These are phyloP conservation scores for Arge pagana DNA, from an alignment of 2,888 invertebrate genomes.

Conservation along the genomic window DNA sequence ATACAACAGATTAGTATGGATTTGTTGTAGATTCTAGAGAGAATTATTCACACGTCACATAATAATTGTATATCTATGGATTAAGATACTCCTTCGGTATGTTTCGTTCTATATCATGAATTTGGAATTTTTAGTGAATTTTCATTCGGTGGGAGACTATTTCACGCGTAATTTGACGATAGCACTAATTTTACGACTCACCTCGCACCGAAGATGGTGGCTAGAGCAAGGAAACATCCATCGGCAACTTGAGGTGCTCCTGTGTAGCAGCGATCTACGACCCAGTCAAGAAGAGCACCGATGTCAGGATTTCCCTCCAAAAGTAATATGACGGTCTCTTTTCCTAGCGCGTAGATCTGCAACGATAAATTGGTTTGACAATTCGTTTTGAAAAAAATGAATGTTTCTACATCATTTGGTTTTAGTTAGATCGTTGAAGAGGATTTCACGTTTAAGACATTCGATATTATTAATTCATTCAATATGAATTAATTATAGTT, in stretches of 20 bases:
- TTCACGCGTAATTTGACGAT: too few relatives aligned
- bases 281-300: constrained; percentile 93
- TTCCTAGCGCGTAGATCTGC: constrained; percentile 87
- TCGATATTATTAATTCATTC: not conserved
- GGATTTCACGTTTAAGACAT: not conserved
- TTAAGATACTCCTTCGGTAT: too few relatives aligned
- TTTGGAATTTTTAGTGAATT: too few relatives aligned
- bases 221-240: constrained; percentile 94
- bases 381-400: not conserved
- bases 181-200: constrained; percentile 59
- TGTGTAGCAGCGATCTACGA: constrained; percentile 96
- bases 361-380: constrained; percentile 36
- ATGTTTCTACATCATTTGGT: not conserved
- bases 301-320: constrained; percentile 95
- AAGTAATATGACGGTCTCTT: constrained; percentile 91
- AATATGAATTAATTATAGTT: constrained; percentile 8
- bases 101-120: too few relatives aligned
- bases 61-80: too few relatives aligned
- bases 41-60: too few relatives aligned
- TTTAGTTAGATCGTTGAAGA: not conserved
- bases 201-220: constrained; percentile 95
- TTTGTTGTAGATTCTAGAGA: too few relatives aligned
- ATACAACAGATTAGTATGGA: too few relatives aligned
- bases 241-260: constrained; percentile 89
- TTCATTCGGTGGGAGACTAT: too few relatives aligned